These are phyloP conservation scores for Melitaea cinxia DNA, from an alignment of 1,140 invertebrate genomes.

Conservation along the genomic window DNA sequence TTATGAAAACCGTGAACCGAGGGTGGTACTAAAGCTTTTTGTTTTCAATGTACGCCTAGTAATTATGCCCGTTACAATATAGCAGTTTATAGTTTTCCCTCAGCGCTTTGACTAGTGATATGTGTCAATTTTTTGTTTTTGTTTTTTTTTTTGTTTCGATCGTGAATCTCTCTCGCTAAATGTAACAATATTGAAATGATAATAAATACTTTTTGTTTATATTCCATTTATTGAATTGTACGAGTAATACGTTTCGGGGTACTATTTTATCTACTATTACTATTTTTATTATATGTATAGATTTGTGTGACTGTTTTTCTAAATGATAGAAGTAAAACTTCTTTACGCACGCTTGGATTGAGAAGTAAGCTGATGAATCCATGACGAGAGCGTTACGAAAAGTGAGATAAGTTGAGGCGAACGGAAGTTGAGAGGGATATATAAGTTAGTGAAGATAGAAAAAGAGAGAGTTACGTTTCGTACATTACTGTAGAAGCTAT, in stretches of 20 bases:
- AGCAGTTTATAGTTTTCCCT: constrained; percentile 19
- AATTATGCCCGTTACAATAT: constrained; percentile 54
- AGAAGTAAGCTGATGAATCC: no score
- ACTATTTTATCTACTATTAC: no score
- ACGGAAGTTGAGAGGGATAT: no score
- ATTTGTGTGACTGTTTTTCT: no score
- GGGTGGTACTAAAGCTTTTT: constrained; percentile 55
- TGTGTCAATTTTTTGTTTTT: constrained; percentile 3
- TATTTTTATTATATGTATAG: not conserved
- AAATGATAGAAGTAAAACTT: no score
- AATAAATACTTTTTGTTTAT: constrained; percentile 13
- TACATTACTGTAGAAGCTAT: no score
- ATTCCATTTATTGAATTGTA: not conserved
- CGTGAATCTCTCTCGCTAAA: constrained; percentile 13
- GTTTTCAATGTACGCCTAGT: constrained; percentile 49
- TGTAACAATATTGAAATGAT: constrained; percentile 14
- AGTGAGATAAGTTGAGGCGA: no score
- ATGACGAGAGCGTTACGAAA: no score
- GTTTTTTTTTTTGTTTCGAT: constrained; percentile 2
- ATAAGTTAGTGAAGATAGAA: no score
- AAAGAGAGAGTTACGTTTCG: no score
- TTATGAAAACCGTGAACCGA: constrained; percentile 59
- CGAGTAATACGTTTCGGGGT: not conserved
- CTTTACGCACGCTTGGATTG: no score
- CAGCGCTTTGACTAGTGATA: not conserved